These are phyloP conservation scores for Ammodytes marinus DNA, from an alignment of 2,113 vertebrate species.

Conservation along the genomic window DNA sequence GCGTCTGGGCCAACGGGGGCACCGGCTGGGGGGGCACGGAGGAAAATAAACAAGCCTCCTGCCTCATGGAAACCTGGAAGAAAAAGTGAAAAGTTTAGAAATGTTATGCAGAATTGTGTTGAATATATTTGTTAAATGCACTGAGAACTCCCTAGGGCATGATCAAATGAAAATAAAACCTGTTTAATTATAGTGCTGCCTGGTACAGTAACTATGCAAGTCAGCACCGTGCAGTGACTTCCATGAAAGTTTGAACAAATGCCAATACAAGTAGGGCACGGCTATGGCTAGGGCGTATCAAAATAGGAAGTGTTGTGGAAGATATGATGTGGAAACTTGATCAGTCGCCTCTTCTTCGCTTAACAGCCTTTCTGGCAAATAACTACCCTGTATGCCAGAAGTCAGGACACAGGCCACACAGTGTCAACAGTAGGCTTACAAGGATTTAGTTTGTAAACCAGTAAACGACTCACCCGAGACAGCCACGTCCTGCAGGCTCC, in stretches of 20 bases:
- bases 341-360: neutral
- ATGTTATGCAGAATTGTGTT: neutral
- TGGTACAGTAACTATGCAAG: neutral
- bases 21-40: conserved; percentile 85
- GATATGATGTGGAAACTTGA: neutral
- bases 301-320: conserved; percentile 42
- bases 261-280: conserved; percentile 9
- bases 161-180: neutral
- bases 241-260: conserved; percentile 20
- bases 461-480: conserved; percentile 66
- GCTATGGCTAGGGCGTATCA: conserved; percentile 17
- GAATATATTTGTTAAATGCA: neutral
- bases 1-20: conserved; percentile 83
- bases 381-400: neutral
- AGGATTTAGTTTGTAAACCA: neutral
- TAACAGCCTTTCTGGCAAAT: neutral
- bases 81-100: neutral
- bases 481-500: conserved; percentile 64
- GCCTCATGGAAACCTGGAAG: conserved; percentile 63
- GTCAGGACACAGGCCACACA: neutral
- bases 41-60: conserved; percentile 65
- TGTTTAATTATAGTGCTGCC: neutral
- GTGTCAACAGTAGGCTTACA: neutral
- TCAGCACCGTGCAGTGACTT: conserved; percentile 2
- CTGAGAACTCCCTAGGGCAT: neutral